phyloP scores from a whole-genome alignment of 2,797 vertebrate species.

The Sylvia borin region DNA sequence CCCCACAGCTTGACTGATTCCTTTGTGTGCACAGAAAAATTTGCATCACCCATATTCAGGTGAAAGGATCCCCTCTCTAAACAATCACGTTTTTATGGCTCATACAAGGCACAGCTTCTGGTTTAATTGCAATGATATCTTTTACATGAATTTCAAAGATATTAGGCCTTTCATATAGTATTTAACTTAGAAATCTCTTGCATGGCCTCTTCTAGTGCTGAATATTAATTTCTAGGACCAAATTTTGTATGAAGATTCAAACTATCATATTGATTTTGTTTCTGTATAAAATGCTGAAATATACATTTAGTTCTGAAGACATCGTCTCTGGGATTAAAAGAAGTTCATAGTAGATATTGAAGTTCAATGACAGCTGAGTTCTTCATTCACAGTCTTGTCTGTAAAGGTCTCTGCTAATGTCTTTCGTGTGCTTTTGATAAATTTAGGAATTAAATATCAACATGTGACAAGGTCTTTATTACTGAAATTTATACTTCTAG shows the following conservation, averaged over 20 bases:
- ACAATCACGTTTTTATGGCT: background rate
- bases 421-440: background rate
- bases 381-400: background rate
- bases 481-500: background rate
- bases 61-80: background rate
- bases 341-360: background rate
- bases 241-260: background rate
- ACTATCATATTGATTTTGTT: background rate
- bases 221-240: background rate
- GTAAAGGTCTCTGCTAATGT: background rate
- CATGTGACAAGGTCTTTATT: background rate
- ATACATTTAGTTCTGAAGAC: background rate
- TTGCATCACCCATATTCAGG: background rate
- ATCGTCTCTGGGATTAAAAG: background rate
- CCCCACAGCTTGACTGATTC: fast-evolving
- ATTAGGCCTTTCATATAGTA: background rate
- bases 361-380: background rate
- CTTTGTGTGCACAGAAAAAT: background rate
- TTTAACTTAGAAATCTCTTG: background rate
- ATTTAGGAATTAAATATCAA: background rate
- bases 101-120: background rate
- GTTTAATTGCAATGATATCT: background rate
- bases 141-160: background rate
- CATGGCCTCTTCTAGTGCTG: background rate
- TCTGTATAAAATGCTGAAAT: background rate